Conservation (phyloP, 2,113 vertebrate genomes). For the Poeciliopsis retropinna region DNA sequence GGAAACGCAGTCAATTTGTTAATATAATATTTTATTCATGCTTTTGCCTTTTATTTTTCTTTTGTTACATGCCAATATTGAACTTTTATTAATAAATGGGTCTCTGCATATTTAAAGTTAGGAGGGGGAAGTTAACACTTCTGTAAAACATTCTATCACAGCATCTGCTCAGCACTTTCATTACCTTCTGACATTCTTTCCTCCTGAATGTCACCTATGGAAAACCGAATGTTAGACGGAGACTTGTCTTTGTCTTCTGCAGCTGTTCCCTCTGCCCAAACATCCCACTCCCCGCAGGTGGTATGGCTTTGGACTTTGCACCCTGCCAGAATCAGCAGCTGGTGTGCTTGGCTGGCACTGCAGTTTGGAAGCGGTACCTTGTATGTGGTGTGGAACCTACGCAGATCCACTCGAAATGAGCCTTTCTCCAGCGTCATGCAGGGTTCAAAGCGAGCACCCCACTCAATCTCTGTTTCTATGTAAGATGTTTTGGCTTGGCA, state of each 20-base stretch:
- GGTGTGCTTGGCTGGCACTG: constrained; percentile 46
- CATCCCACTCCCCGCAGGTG: constrained; percentile 7
- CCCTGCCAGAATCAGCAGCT: constrained; percentile 22
- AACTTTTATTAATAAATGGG: not conserved
- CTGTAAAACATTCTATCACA: not conserved
- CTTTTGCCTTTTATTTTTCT: not conserved
- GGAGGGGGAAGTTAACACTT: not conserved
- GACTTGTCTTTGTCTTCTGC: constrained; percentile 10
- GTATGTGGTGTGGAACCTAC: constrained; percentile 60
- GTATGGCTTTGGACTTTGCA: constrained; percentile 23
- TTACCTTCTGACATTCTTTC: constrained; percentile 36
- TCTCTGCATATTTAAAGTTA: not conserved
- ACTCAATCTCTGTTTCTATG: constrained; percentile 38
- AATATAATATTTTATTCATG: not conserved
- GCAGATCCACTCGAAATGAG: constrained; percentile 56
- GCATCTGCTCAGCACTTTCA: constrained; percentile 4
- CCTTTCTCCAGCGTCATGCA: constrained; percentile 59
- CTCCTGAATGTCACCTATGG: constrained; percentile 52
- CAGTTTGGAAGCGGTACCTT: constrained; percentile 54
- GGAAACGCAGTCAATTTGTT: not conserved
- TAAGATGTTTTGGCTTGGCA: constrained; percentile 34
- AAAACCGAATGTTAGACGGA: constrained; percentile 15
- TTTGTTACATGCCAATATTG: not conserved
- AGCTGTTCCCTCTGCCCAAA: constrained; percentile 7
- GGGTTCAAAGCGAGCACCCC: constrained; percentile 55